A percentile compares a stretch with the other conserved stretches of the same genome.
Conservation (phyloP, 2,113 vertebrate genomes). For the Philantomba maxwellii region DNA sequence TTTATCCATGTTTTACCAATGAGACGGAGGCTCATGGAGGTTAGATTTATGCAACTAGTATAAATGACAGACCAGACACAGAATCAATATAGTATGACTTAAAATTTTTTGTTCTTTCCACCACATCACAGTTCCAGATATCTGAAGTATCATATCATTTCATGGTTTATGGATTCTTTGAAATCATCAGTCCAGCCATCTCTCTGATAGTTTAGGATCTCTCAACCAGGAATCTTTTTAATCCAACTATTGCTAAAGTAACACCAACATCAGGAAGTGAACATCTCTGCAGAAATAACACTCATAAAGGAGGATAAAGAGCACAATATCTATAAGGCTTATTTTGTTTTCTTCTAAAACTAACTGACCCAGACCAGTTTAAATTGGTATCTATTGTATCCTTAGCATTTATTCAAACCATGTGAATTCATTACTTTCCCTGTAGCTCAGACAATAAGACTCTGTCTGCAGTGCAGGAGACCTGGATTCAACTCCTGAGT, state of each 20-base stretch:
- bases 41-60: background rate
- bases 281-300: background rate
- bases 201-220: background rate
- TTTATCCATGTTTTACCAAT: background rate
- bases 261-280: background rate
- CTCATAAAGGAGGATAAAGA: background rate
- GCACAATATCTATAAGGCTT: background rate
- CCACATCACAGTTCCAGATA: background rate
- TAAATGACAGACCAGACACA: background rate
- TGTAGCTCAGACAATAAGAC: background rate
- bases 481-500: background rate
- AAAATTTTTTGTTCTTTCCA: background rate
- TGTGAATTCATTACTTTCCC: background rate
- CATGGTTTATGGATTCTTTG: background rate
- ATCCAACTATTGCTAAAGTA: background rate
- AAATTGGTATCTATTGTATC: rapidly evolving
- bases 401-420: background rate
- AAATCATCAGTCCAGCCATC: background rate
- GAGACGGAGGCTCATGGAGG: background rate
- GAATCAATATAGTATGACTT: background rate
- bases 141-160: background rate
- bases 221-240: background rate
- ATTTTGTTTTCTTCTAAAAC: background rate
- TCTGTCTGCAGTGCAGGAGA: background rate
- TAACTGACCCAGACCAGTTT: background rate